phyloP scores from a whole-genome alignment of 2,113 vertebrate species.

The Semnopithecus entellus region DNA sequence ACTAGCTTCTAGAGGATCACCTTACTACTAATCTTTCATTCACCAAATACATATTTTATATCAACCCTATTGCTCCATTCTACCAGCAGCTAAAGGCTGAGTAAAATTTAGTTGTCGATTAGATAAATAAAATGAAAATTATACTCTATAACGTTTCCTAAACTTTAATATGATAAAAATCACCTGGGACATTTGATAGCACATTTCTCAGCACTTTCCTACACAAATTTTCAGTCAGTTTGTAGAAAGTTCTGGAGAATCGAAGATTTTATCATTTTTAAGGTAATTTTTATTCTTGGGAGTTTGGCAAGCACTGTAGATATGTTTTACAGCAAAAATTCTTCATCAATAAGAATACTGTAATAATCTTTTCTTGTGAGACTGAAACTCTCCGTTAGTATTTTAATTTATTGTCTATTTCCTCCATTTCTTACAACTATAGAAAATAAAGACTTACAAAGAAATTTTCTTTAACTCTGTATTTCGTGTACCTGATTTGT shows the following conservation, averaged over 20 bases:
- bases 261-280: background rate
- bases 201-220: background rate
- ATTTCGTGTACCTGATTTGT: background rate
- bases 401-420: background rate
- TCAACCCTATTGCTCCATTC: background rate
- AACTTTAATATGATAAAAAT: background rate
- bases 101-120: background rate
- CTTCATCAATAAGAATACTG: background rate
- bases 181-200: background rate
- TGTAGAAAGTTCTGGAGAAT: background rate
- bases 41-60: background rate
- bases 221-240: background rate
- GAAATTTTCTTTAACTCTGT: background rate
- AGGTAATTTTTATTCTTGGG: background rate
- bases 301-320: background rate
- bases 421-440: background rate
- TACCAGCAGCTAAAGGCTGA: background rate
- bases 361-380: constrained; percentile 15
- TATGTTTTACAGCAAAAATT: background rate
- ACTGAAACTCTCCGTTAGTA: background rate
- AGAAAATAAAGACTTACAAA: background rate
- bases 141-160: background rate
- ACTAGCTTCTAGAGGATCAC: background rate
- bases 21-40: background rate
- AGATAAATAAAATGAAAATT: background rate